Conservation (phyloP, 1,140 invertebrate species). For the Drosophila nikananu region DNA sequence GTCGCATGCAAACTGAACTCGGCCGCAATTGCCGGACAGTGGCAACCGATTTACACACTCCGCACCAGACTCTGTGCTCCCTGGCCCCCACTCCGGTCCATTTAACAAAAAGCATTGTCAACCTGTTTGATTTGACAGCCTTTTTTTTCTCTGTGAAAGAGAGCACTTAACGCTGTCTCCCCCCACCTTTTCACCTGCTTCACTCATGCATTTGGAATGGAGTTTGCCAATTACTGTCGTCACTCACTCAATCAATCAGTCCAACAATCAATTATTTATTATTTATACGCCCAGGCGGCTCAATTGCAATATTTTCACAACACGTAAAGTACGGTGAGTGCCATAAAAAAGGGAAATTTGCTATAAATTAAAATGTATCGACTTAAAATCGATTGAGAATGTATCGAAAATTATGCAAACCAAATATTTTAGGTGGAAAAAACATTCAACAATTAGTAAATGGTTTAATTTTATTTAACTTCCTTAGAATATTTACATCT, state of each 20-base stretch:
- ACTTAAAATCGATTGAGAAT: not conserved
- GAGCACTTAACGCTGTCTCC: conserved; percentile 21
- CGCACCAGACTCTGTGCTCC: too few species aligned
- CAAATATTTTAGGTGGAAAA: too few species aligned
- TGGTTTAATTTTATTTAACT: too few species aligned
- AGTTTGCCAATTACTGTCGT: conserved; percentile 54
- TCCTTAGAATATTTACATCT: too few species aligned
- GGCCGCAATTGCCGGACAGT: conserved; percentile 13
- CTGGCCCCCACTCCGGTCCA: conserved; percentile 3
- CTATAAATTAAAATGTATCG: not conserved
- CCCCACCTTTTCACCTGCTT: conserved; percentile 10
- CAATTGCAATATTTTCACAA: conserved; percentile 43
- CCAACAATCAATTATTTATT: conserved; percentile 53
- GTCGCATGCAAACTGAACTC: conserved; percentile 31
- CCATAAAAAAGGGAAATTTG: too few species aligned
- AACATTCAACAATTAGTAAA: too few species aligned
- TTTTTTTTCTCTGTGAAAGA: conserved; percentile 6
- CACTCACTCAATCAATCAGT: conserved; percentile 49
- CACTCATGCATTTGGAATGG: conserved; percentile 35
- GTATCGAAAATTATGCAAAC: too few species aligned
- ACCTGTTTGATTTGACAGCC: conserved; percentile 45
- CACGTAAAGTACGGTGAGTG: conserved; percentile 2
- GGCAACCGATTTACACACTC: not conserved
- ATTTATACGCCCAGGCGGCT: conserved; percentile 23
- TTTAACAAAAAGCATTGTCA: conserved; percentile 38